These are phyloP conservation scores for Gila orcuttii DNA, from an alignment of 2,113 vertebrate species.

Conservation along the genomic window DNA sequence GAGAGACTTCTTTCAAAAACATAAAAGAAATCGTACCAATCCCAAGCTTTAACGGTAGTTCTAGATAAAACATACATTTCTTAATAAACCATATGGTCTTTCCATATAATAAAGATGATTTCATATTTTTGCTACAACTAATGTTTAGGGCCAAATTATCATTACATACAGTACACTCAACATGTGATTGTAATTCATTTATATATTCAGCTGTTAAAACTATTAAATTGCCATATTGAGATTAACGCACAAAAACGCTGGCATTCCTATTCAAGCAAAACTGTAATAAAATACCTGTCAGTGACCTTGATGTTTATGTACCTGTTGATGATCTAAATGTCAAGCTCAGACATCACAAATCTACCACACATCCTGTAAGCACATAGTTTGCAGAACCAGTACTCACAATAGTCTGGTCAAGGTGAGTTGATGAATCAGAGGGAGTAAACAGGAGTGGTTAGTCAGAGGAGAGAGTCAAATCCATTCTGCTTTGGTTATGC, in stretches of 20 bases:
- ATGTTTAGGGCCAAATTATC: too few relatives aligned
- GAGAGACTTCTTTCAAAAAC: too few relatives aligned
- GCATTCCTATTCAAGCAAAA: neutral
- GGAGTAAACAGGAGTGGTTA: constrained; percentile 58
- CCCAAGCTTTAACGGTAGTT: too few relatives aligned
- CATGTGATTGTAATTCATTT: too few relatives aligned
- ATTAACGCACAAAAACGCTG: neutral
- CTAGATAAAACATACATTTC: too few relatives aligned
- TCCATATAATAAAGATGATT: too few relatives aligned
- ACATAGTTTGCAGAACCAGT: constrained; percentile 42
- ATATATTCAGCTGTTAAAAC: neutral
- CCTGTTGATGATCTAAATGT: neutral
- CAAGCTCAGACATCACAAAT: neutral
- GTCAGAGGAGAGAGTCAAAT: constrained; percentile 10
- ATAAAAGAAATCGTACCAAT: too few relatives aligned
- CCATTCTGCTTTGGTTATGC: constrained; percentile 1
- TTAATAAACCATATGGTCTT: too few relatives aligned
- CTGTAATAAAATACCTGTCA: neutral
- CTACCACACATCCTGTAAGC: neutral
- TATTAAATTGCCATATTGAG: neutral
- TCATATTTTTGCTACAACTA: too few relatives aligned
- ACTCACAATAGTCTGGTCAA: constrained; percentile 66
- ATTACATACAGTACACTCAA: too few relatives aligned
- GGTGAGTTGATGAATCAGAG: constrained; percentile 41
- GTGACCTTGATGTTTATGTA: neutral